These are phyloP conservation scores for Allacma fusca DNA, from an alignment of 2,888 invertebrate genomes.

Conservation along the genomic window DNA sequence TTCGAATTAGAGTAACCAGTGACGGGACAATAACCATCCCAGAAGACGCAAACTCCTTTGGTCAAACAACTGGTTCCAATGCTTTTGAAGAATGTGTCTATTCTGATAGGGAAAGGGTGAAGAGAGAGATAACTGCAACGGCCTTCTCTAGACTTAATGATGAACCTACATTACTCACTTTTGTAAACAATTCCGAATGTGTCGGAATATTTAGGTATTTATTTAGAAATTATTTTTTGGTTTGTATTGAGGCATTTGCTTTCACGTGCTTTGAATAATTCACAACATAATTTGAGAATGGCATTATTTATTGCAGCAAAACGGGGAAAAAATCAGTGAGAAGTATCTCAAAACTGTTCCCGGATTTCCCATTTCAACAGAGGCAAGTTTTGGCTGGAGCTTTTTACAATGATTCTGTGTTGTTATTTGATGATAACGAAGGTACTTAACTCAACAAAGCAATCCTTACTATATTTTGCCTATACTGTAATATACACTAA, in stretches of 20 bases:
- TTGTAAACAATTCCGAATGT: slow-evolving; percentile 47
- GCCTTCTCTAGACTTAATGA: slow-evolving; percentile 44
- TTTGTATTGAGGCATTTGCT: too few relatives aligned
- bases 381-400: slow-evolving; percentile 48
- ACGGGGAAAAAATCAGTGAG: slow-evolving; percentile 39
- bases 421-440: slow-evolving; percentile 50
- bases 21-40: too few relatives aligned
- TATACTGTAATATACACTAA: too few relatives aligned
- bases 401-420: slow-evolving; percentile 47
- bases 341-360: slow-evolving; percentile 45
- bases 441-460: too few relatives aligned
- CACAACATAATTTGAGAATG: too few relatives aligned
- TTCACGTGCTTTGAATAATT: too few relatives aligned
- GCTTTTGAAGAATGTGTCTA: slow-evolving; percentile 43
- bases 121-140: slow-evolving; percentile 45
- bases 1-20: too few relatives aligned
- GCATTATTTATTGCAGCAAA: slow-evolving; percentile 42
- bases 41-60: too few relatives aligned
- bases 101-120: slow-evolving; percentile 51
- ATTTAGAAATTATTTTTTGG: too few relatives aligned
- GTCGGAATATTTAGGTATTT: slow-evolving; percentile 52
- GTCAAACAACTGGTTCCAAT: too few relatives aligned
- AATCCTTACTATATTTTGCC: too few relatives aligned
- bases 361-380: slow-evolving; percentile 43
- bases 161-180: slow-evolving; percentile 48